Percentiles rank a stretch among this genome's conserved stretches.
Conservation (phyloP, 2,113 vertebrate genomes). For the Castor canadensis region DNA sequence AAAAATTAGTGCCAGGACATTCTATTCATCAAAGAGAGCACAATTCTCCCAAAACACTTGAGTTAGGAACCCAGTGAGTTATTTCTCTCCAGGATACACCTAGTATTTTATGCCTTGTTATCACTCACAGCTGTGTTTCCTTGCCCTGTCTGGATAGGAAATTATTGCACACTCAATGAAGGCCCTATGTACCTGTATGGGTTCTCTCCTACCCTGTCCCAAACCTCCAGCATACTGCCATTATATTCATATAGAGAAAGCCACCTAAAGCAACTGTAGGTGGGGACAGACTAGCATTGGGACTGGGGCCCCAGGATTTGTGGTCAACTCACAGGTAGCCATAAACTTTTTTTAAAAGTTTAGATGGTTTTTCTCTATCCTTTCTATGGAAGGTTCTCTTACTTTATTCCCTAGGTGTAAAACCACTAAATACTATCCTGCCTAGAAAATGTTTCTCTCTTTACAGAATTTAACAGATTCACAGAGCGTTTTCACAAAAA, state of each 20-base stretch:
- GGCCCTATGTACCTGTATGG: background rate
- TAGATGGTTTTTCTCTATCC: background rate
- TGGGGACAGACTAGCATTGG: background rate
- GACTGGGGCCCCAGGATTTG: too few relatives aligned
- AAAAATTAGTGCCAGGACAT: background rate
- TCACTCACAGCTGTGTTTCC: too few relatives aligned
- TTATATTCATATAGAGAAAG: background rate
- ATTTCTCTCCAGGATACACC: background rate
- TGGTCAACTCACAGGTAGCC: too few relatives aligned
- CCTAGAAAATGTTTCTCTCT: background rate
- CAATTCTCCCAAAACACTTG: background rate
- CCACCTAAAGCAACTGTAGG: background rate
- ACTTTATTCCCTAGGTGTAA: too few relatives aligned
- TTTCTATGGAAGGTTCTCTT: background rate
- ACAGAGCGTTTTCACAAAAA: background rate
- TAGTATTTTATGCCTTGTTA: background rate
- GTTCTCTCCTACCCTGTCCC: background rate
- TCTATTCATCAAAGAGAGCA: background rate
- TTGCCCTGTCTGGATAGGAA: too few relatives aligned
- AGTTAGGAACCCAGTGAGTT: background rate
- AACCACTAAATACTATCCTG: too few relatives aligned
- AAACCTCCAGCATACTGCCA: background rate
- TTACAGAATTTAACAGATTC: background rate
- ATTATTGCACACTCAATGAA: too few relatives aligned
- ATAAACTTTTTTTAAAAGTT: background rate